Evolutionary conservation across 2,888 invertebrate species (phyloP).

Genomic region (Glyphotaelius pellucidus): DNA sequence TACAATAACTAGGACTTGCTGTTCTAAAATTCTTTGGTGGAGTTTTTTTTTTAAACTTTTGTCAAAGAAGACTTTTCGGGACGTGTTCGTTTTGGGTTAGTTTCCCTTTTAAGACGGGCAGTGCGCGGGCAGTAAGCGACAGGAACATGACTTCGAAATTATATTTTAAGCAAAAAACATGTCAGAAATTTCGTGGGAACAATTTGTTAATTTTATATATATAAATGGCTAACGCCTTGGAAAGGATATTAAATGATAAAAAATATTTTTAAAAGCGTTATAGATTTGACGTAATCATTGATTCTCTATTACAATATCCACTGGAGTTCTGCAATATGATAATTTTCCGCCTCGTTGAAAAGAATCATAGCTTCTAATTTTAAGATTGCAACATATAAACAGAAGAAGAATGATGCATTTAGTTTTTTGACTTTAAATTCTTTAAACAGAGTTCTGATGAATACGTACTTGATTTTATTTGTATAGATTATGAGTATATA

Average conservation of each 20-base stretch:
- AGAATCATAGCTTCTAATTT: no score
- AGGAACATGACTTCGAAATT: background rate
- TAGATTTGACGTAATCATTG: no score
- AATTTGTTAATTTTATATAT: no score
- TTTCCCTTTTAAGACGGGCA: background rate
- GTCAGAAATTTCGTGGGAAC: background rate
- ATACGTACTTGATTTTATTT: no score
- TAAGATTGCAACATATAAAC: no score
- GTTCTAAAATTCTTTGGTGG: background rate
- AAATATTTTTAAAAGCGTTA: background rate
- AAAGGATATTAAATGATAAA: background rate
- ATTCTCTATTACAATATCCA: no score
- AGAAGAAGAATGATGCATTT: no score
- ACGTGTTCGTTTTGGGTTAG: constrained; percentile 24
- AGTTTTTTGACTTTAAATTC: no score
- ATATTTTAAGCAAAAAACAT: background rate
- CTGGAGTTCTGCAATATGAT: no score
- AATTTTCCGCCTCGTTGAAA: no score
- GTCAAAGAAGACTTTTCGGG: background rate
- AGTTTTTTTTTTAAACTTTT: background rate
- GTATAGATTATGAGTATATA: no score
- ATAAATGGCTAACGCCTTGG: background rate
- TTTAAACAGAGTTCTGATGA: no score
- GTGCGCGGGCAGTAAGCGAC: background rate
- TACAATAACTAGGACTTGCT: background rate